Evolutionary conservation across 2,888 invertebrate species (phyloP), one percentile per base, ranked within the genome.

Genomic region (Mesopsocus fuscifrons): DNA sequence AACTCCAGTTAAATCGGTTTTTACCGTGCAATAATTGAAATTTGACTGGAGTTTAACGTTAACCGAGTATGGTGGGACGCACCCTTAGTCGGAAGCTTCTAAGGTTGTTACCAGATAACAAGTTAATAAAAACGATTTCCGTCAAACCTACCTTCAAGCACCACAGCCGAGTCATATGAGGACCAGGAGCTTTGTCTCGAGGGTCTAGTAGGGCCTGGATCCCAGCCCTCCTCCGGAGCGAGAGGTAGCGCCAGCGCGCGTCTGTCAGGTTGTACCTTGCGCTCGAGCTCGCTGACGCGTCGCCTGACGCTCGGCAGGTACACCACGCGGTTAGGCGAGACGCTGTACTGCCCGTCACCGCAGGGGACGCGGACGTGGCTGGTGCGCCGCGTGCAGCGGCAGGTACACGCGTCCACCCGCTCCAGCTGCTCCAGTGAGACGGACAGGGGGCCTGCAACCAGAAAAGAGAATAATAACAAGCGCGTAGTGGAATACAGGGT

Each of bases 301-400:
- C 76, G 75, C 52, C 75, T 75, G 44, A 80, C 78, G 18, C 20
- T 20, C 50, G 81, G 79, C 50, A 88, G 67, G 53, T 85, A 77
- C 48, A 87, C 75, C 53, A 87, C 84, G 67, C 85, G 82, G 61
- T 88, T 88, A 53, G 85, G 88, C 35, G 88, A 87, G 21, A 88
- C 87, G 59, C 85, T 85, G 62, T 88, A 88, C 51, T 79, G 77
- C 30, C 87, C 88, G 59, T 81, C 81, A 53, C 78, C 80, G 57
- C 81, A 85, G 2, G 85, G 83, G 72, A 85, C 77, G 49, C 85
- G 67, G 58, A 83, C 77, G 59, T 84, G 81, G 35, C 78, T 38
- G 11, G 17, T 38, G 17, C 21, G 38, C 11, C 26, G 26, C 11
- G 26, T 26, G 26, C 26, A 26, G 26, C 26, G 26, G 11, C 26